phyloP scores from a whole-genome alignment of 2,113 vertebrate genomes.

The Herpailurus yagouaroundi region DNA sequence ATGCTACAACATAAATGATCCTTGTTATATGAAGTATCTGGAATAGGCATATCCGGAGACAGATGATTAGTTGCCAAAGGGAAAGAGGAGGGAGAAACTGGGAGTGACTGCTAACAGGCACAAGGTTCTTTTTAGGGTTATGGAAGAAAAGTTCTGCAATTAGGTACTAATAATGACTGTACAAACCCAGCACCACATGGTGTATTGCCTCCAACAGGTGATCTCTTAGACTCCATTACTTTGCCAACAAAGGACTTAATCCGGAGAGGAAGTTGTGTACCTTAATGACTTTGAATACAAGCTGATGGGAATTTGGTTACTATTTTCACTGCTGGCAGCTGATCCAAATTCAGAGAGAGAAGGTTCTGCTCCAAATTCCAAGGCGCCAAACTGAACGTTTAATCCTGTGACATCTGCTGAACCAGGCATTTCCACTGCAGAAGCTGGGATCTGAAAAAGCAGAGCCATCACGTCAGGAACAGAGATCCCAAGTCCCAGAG shows the following conservation, averaged over 20 bases:
- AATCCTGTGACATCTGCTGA: conserved; percentile 93
- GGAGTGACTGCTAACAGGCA: not conserved
- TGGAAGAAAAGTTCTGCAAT: not conserved
- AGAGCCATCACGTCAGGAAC: conserved; percentile 20
- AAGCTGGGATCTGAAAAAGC: conserved; percentile 91
- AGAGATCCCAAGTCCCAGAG: not conserved
- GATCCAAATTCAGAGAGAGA: conserved; percentile 91
- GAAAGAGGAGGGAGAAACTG: not conserved
- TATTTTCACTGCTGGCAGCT: conserved; percentile 86
- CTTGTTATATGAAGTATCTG: not conserved
- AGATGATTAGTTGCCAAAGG: not conserved
- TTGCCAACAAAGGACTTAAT: conserved; percentile 22
- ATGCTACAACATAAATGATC: not conserved
- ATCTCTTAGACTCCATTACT: not conserved
- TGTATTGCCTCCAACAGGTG: not conserved
- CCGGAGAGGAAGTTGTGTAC: conserved; percentile 71
- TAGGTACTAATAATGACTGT: not conserved
- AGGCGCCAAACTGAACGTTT: conserved; percentile 97
- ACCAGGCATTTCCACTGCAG: conserved; percentile 98
- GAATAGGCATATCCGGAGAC: not conserved
- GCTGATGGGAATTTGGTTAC: conserved; percentile 87
- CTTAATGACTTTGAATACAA: conserved; percentile 94
- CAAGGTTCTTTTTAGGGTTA: not conserved
- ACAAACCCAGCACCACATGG: not conserved
- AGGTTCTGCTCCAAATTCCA: conserved; percentile 96